These are phyloP conservation scores for Hypena proboscidalis DNA, from an alignment of 2,888 invertebrate species.

Conservation along the genomic window DNA sequence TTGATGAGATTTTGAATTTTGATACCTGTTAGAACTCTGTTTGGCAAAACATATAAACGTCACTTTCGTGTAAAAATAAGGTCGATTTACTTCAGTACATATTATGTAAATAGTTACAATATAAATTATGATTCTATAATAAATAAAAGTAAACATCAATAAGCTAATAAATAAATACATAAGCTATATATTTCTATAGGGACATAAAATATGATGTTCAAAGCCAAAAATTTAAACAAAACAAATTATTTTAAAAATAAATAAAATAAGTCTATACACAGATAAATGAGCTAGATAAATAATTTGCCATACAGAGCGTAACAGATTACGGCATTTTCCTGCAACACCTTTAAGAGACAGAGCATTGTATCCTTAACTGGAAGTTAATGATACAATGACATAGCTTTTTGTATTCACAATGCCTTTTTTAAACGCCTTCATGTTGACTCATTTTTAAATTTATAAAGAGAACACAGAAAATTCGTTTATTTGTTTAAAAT, in stretches of 20 bases:
- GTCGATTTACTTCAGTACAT: not conserved
- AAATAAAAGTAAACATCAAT: not conserved
- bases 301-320: slow-evolving; percentile 76
- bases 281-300: slow-evolving; percentile 34
- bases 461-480: not conserved
- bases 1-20: slow-evolving; percentile 76
- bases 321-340: slow-evolving; percentile 65
- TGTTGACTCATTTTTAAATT: not conserved
- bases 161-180: not conserved
- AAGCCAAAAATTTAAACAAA: slow-evolving; percentile 3
- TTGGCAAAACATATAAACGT: slow-evolving; percentile 62
- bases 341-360: slow-evolving; percentile 58
- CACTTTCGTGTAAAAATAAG: slow-evolving; percentile 5
- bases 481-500: too few species aligned
- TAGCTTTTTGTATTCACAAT: slow-evolving; percentile 14
- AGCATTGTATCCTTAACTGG: slow-evolving; percentile 37
- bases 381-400: slow-evolving; percentile 31
- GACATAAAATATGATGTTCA: not conserved
- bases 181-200: not conserved
- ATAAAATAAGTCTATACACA: slow-evolving; percentile 29
- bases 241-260: slow-evolving; percentile 13
- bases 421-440: slow-evolving; percentile 19
- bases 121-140: not conserved
- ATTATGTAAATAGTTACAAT: not conserved
- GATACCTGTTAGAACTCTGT: slow-evolving; percentile 72